Evolutionary conservation across 2,888 invertebrate genomes (phyloP), one percentile per base, ranked within the genome.

Genomic region (Cantharis rufa): DNA sequence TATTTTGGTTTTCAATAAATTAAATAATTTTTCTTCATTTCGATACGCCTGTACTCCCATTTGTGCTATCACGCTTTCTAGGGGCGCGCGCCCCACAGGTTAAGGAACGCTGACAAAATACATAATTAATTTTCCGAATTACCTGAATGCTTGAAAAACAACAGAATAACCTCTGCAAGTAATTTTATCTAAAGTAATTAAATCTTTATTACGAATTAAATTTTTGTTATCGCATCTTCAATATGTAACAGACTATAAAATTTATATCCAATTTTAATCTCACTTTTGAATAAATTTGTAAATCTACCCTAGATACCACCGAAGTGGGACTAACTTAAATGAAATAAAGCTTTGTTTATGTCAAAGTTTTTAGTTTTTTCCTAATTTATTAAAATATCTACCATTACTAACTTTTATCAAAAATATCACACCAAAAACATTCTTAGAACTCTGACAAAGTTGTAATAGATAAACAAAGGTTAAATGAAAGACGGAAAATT

Each of bases 401-500:
- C 61, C 62, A 63, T 32, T 68, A 24, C 21, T 28, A 72, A 72
- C 64, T 70, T 72, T 76, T 76, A 76, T 76, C 76, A 72, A 72
- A 76, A 76, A 76, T 76, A 72, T 72, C 70, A 64, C 72, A 24
- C 70, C 70, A 70, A 72, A 69, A 64, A 62, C 76, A 76, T 72
- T 69, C 66, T 48, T 70, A 48, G 18, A 66, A 70, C 70, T 9
- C 71, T 74, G 77, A 74, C 74, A 74, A 74, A 28, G 74, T 77
- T 74, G 62, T 69, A 77, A 71, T 73, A 74, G 77, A 77, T 70
- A 76, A 77, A 77, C 77, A 77, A 74, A 74, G 73, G 77, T 77
- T 73, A 62, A 72, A 66, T 70, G 68, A 68, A 71, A 70, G 70
- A 74, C 66, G 71, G 15, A 66, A 48, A 70, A 68, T 32, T n/a